Base-by-base conservation (phyloP, 2,113 vertebrate genomes). In the Acanthochromis polyacanthus region DNA sequence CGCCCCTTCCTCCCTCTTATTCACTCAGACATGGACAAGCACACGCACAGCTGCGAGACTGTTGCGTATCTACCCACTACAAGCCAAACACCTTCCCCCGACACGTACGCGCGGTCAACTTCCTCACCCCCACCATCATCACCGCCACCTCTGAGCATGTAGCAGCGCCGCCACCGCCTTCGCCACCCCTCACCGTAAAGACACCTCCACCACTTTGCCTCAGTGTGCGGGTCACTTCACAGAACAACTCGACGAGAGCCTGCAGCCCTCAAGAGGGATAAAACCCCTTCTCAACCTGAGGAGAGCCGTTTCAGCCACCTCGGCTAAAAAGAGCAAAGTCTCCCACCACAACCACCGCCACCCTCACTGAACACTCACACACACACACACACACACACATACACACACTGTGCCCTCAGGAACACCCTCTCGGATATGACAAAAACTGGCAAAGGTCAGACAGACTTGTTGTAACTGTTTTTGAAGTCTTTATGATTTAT, bases 201-300 rank as follows among this genome's bases (percentile, higher is more conserved):
- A 94, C 93, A 93, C 93, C 88, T 91, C 90, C 80, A 81, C 89
- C 90, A 92, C 91, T 94, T 92, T 92, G 88, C 92, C 92, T 93
- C 68, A 93, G 77, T n/a, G 84, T 88, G 80, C 81, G 86, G 94
- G 93, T 94, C 92, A 93, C 92, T 93, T 92, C 88, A 93, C 93
- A 82, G 67, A 92, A 87, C 89, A 90, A 89, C 82, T 85, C 71
- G 20, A 66, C 78, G 70, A 91, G 80, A 86, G 87, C 64, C 80
- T 62, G 81, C 82, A 87, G 88, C 83, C 88, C 84, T 90, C 80
- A 0, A 83, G 89, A 87, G 91, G 81, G 76, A 87, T 72, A 56
- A 84, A 75, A 60, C 53, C 55, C 58, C 80, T 36, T 45, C 73
- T 69, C 66, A 30, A 80, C 85, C 87, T 52, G 82, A 70, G 75